phyloP scores from a whole-genome alignment of 2,113 vertebrate genomes.

The Nannobrachium achirus region DNA sequence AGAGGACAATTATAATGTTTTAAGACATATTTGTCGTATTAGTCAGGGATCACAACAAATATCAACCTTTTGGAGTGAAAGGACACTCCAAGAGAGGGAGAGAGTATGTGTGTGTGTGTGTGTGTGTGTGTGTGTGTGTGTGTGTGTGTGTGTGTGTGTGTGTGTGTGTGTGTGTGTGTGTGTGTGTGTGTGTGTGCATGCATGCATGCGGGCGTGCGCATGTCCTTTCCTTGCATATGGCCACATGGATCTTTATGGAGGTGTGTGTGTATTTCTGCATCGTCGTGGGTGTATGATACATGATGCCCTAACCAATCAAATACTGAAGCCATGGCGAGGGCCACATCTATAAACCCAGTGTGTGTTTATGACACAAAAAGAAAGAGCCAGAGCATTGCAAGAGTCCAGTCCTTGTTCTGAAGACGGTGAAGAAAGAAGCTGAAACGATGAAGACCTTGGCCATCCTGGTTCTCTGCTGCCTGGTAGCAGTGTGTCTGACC shows the following conservation, averaged over 20 bases:
- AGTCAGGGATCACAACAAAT: conserved; percentile 20
- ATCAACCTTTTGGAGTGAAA: neutral
- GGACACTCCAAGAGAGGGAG: neutral
- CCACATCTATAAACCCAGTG: conserved; percentile 57
- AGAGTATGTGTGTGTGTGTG: neutral
- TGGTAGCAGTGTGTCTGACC: conserved; percentile 58
- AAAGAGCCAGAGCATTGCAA: conserved; percentile 7
- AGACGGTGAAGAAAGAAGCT: conserved; percentile 37
- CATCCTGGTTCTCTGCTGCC: conserved; percentile 59
- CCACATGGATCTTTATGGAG: conserved; percentile 13
- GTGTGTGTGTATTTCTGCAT: conserved; percentile 39
- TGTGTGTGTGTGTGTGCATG: conserved; percentile 8
- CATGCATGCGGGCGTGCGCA: conserved; percentile 2
- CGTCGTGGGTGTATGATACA: conserved; percentile 62
- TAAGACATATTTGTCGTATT: too few relatives aligned
- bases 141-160: conserved; percentile 1
- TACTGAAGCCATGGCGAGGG: conserved; percentile 37
- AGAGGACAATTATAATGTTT: too few relatives aligned
- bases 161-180: conserved; percentile 4
- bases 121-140: too few relatives aligned
- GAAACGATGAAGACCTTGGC: conserved; percentile 69
- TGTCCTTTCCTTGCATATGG: neutral
- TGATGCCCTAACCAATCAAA: conserved; percentile 71
- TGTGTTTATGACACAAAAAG: conserved; percentile 26
- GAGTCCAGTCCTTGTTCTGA: conserved; percentile 22